Conservation (phyloP, 1,140 invertebrate genomes). For the Pachypsylla venusta region DNA sequence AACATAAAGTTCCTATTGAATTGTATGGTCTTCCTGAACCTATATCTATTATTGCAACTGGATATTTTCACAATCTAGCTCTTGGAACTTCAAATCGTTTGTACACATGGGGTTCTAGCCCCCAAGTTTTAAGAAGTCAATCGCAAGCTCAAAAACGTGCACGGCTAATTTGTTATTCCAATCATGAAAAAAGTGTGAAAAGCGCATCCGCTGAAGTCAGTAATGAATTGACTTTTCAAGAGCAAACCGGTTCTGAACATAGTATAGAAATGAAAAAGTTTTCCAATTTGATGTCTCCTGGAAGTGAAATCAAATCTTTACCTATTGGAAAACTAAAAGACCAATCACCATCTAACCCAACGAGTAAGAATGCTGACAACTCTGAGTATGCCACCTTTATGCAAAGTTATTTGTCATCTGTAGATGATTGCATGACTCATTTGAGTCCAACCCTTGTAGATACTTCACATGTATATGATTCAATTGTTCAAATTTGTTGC, state of each 20-base stretch:
- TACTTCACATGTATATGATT: slow-evolving; percentile 38
- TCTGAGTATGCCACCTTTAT: not conserved
- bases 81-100: slow-evolving; percentile 48
- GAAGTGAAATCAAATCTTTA: not conserved
- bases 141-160: slow-evolving; percentile 44
- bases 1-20: slow-evolving; percentile 42
- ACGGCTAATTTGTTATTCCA: slow-evolving; percentile 4
- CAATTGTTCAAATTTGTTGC: slow-evolving; percentile 43
- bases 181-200: not conserved
- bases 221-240: no score
- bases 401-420: not conserved
- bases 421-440: slow-evolving; percentile 29
- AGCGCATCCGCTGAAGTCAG: not conserved
- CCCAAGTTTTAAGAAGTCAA: slow-evolving; percentile 51
- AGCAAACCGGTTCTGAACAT: no score
- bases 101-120: slow-evolving; percentile 63
- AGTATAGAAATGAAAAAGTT: no score
- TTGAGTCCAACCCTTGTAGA: slow-evolving; percentile 40
- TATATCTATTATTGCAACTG: slow-evolving; percentile 50
- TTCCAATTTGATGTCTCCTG: no score
- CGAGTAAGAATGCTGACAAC: not conserved
- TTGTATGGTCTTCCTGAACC: slow-evolving; percentile 39
- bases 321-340: no score
- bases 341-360: not conserved
- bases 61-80: slow-evolving; percentile 66